A percentile compares a stretch with the other conserved stretches of the same genome.
Evolutionary conservation across 2,113 vertebrate genomes (phyloP).

Genomic region (Syrrhaptes paradoxus): DNA sequence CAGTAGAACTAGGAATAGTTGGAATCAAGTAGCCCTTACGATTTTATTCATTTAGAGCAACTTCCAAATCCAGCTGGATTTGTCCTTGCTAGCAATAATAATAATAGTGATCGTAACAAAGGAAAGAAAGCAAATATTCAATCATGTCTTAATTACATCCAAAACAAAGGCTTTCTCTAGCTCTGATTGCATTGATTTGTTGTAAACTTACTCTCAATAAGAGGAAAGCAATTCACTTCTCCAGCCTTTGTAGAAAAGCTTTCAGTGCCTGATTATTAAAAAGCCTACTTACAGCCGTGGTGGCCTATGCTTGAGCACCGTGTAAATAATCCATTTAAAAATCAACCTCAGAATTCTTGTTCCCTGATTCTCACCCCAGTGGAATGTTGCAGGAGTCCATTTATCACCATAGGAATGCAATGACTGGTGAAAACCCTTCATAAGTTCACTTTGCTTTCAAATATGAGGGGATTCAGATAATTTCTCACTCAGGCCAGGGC

Average conservation of each 20-base stretch:
- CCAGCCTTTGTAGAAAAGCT: background rate
- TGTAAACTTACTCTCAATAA: background rate
- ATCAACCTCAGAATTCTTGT: constrained; percentile 24
- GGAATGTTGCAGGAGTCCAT: constrained; percentile 22
- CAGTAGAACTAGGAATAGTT: background rate
- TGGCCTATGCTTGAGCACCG: background rate
- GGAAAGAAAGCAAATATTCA: background rate
- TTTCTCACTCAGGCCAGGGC: background rate
- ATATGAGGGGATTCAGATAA: background rate
- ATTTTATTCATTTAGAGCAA: background rate
- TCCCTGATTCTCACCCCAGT: background rate
- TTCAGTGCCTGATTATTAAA: background rate
- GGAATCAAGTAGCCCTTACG: background rate
- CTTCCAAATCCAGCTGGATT: background rate
- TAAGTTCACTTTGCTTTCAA: background rate
- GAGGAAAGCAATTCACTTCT: background rate
- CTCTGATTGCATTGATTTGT: background rate
- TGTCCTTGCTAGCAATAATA: background rate
- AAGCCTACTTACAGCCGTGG: background rate
- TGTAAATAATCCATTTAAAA: constrained; percentile 32
- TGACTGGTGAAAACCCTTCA: background rate
- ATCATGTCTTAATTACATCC: background rate
- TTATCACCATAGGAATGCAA: background rate
- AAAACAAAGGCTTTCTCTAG: background rate
- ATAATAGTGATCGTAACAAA: background rate